These are phyloP conservation scores for Drosophila asahinai DNA, from an alignment of 1,140 invertebrate genomes.

Conservation along the genomic window DNA sequence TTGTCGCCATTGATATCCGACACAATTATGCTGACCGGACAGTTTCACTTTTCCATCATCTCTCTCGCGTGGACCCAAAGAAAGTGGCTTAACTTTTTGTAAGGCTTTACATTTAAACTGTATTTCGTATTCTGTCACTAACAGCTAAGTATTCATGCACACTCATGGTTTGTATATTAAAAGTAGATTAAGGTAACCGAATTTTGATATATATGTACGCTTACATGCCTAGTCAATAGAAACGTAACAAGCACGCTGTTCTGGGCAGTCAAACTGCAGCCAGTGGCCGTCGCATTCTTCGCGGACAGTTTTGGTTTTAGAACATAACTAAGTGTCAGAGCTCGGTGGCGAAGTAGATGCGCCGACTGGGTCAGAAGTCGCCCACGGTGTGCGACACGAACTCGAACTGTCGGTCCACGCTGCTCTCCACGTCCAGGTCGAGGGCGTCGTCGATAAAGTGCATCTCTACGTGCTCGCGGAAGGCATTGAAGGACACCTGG, in stretches of 20 bases:
- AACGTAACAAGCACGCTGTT: constrained; percentile 51
- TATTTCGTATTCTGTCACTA: constrained; percentile 44
- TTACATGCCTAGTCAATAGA: constrained; percentile 32
- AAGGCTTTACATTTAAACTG: constrained; percentile 28
- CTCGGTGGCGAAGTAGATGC: constrained; percentile 61
- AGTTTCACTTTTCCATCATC: constrained; percentile 46
- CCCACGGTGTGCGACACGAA: constrained; percentile 80
- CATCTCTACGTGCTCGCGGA: constrained; percentile 85
- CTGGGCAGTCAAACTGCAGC: constrained; percentile 38
- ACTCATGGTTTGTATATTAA: constrained; percentile 6
- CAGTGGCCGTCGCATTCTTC: neutral
- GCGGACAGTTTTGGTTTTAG: constrained; percentile 7
- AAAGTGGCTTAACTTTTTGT: constrained; percentile 18
- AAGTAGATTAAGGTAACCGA: constrained; percentile 19
- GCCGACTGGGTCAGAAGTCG: constrained; percentile 76
- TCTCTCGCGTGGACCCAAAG: neutral
- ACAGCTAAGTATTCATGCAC: constrained; percentile 42
- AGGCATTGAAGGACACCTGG: constrained; percentile 82
- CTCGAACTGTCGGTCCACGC: constrained; percentile 77
- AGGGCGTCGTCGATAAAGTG: constrained; percentile 85
- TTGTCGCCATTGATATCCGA: constrained; percentile 12
- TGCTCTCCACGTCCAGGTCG: constrained; percentile 49
- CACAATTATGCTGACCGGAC: constrained; percentile 20
- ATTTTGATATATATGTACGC: constrained; percentile 30
- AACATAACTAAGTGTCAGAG: constrained; percentile 29